phyloP scores from a whole-genome alignment of 2,113 vertebrate genomes.

The Megaceryle maxima region DNA sequence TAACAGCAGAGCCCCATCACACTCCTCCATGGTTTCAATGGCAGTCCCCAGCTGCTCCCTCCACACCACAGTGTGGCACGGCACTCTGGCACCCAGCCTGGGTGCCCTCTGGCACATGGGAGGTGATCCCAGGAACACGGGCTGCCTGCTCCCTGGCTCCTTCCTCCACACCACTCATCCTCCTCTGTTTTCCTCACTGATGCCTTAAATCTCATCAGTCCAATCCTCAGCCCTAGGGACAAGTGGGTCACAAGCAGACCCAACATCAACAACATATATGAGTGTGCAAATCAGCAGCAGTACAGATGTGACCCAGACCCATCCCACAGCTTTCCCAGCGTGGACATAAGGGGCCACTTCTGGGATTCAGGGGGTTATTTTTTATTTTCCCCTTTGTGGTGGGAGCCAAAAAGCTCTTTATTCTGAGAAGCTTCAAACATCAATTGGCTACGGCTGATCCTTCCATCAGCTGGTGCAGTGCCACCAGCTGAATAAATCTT shows the following conservation, averaged over 20 bases:
- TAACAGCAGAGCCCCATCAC: background rate
- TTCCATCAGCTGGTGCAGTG: constrained; percentile 47
- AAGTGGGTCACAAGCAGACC: background rate
- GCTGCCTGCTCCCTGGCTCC: background rate
- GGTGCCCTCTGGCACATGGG: accelerated
- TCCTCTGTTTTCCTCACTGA: background rate
- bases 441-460: background rate
- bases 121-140: background rate
- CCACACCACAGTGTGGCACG: accelerated
- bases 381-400: background rate
- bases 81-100: accelerated
- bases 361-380: background rate
- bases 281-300: background rate
- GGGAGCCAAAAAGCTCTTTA: constrained; percentile 18
- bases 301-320: background rate
- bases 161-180: background rate
- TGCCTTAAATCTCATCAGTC: background rate
- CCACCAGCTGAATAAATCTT: constrained; percentile 46
- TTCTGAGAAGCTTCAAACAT: constrained; percentile 30
- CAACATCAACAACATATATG: background rate
- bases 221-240: background rate
- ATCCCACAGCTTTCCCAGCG: background rate
- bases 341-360: background rate
- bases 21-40: accelerated
- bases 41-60: background rate